Evolutionary conservation across 2,888 invertebrate species (phyloP), one percentile per base, ranked within the genome.

Genomic region (Pomacea canaliculata): DNA sequence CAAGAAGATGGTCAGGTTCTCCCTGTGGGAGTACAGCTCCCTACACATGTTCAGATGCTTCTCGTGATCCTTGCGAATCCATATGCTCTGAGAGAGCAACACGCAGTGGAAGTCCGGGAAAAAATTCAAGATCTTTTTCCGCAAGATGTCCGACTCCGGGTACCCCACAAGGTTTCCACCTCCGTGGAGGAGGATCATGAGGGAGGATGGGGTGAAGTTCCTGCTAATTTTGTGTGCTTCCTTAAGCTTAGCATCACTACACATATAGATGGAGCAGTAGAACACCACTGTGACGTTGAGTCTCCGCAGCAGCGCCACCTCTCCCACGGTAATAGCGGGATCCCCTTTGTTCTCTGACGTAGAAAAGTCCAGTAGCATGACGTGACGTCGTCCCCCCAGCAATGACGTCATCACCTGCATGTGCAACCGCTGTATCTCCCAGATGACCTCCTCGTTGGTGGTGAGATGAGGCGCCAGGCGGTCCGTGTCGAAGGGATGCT

Each of bases 321-420:
- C 81, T 10, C 81, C 82, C 1, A 76, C 60, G 27, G 75, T 78
- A 7, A 82, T 81, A 0, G 78, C 78, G 0, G 82, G 77, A 49
- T 82, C 82, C 0, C 82, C 82, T 76, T 82, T 82, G 65, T 82
- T 82, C 67, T 82, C 81, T 63, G 75, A 76, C 5, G 73, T 71
- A 19, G 79, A 76, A 37, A 77, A 66, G 62, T 80, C 81, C 23
- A 82, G 66, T 18, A 81, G 59, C 70, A 82, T 77, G 37, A 78
- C 81, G 70, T 78, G 78, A 46, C 77, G 79, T 37, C 76, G 79
- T 1, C 70, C 66, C 3, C 77, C 71, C 27, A 82, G 37, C 13
- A 75, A 60, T 23, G 73, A 62, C 10, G 37, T 48, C 23, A 81
- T 73, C 37, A 83, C 37, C 46, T 77, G 73, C 51, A 78, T 67